Conservation (phyloP, 1,140 invertebrate genomes). For the Pogonomyrmex barbatus region DNA sequence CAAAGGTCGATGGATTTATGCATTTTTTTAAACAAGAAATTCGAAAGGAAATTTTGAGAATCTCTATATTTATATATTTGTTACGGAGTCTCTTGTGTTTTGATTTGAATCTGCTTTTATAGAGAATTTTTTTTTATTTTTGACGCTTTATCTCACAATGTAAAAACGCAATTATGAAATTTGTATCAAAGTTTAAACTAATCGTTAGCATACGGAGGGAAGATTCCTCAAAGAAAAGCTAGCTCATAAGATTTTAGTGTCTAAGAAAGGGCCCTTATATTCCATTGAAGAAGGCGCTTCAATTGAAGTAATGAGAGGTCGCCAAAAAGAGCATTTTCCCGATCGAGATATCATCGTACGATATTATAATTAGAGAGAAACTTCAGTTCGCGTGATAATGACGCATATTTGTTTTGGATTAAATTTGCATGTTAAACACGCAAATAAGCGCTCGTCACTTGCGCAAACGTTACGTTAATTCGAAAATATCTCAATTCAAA, state of each 20-base stretch:
- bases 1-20: conserved; percentile 12
- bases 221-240: not conserved
- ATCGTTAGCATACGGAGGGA: not conserved
- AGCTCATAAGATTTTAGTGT: conserved; percentile 39
- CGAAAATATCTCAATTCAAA: not conserved
- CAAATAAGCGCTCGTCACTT: conserved; percentile 6
- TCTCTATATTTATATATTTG: conserved; percentile 21
- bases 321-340: conserved; percentile 8
- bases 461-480: conserved; percentile 49
- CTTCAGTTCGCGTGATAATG: not conserved
- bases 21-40: not conserved
- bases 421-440: not conserved
- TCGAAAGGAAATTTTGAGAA: conserved; percentile 17
- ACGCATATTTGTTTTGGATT: not conserved
- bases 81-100: conserved; percentile 17
- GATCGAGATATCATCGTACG: conserved; percentile 43
- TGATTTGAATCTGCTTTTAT: not conserved
- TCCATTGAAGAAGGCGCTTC: conserved; percentile 65
- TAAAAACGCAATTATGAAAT: not conserved
- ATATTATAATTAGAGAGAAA: conserved; percentile 13
- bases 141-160: not conserved
- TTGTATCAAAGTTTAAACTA: not conserved
- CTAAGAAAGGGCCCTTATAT: conserved; percentile 75
- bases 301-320: conserved; percentile 26
- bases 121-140: conserved; percentile 15